A percentile compares a stretch with the other conserved stretches of the same genome.
These are phyloP conservation scores for Diacarnus erythraeanus DNA, from an alignment of 37 sponge, comb jelly and placozoan genomes.

Conservation along the genomic window DNA sequence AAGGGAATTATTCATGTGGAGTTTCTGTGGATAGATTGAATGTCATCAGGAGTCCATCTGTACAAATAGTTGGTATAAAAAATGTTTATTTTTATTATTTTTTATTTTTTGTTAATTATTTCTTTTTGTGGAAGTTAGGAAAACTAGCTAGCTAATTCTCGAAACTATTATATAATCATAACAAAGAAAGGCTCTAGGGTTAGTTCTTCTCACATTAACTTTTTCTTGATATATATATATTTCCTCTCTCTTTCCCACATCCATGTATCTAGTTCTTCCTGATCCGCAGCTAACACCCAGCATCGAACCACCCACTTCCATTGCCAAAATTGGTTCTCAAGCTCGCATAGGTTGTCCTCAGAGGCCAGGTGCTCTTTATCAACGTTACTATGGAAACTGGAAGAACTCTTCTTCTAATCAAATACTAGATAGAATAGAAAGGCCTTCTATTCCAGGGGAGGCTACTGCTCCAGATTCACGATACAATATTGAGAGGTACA, in stretches of 20 bases:
- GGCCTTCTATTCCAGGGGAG: neutral
- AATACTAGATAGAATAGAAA: neutral
- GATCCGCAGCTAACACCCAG: neutral
- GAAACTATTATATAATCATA: too few relatives aligned
- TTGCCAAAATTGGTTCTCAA: slow-evolving; percentile 6
- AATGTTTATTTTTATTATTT: too few relatives aligned
- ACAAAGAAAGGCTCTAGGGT: too few relatives aligned
- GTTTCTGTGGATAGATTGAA: neutral
- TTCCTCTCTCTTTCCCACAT: neutral
- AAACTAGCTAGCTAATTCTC: too few relatives aligned
- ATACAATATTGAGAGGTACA: neutral
- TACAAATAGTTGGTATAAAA: neutral
- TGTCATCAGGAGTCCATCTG: neutral
- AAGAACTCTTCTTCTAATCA: neutral
- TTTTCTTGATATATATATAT: too few relatives aligned
- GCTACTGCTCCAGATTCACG: neutral
- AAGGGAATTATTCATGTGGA: neutral
- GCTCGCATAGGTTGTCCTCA: neutral
- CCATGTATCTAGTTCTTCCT: neutral
- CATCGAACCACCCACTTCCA: neutral
- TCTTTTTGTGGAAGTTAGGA: too few relatives aligned
- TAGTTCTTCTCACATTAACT: too few relatives aligned
- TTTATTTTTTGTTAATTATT: too few relatives aligned
- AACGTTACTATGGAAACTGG: neutral
- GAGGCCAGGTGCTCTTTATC: neutral